Evolutionary conservation across 2,888 invertebrate species (phyloP).

Genomic region (Stenurella melanura): DNA sequence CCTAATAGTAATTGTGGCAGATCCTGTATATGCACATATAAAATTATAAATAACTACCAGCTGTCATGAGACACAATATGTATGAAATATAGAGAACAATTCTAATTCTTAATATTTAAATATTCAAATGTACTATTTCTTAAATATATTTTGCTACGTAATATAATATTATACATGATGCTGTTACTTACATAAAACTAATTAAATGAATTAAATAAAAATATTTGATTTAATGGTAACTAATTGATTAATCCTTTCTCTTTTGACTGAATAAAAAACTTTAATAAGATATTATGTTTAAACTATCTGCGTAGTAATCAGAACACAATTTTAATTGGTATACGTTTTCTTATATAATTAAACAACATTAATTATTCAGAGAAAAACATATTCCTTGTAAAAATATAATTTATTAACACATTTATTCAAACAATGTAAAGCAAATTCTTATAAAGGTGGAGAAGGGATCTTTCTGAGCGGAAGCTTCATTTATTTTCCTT

Average conservation of each 20-base stretch:
- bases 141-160: not conserved
- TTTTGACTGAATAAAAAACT: slow-evolving; percentile 10
- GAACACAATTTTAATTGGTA: not conserved
- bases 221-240: not conserved
- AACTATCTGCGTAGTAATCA: not conserved
- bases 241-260: slow-evolving; percentile 12
- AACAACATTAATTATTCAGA: not conserved
- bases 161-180: not conserved
- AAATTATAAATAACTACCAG: too few species aligned
- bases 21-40: too few species aligned
- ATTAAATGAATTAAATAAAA: not conserved
- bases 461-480: too few species aligned
- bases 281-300: slow-evolving; percentile 2
- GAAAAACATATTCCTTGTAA: not conserved
- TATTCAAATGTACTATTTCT: not conserved
- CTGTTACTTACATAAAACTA: not conserved
- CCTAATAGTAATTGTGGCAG: too few species aligned
- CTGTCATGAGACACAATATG: too few species aligned
- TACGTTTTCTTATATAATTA: not conserved
- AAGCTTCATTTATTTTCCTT: too few species aligned
- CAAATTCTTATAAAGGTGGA: too few species aligned
- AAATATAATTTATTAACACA: not conserved
- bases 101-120: too few species aligned
- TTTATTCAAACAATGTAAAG: too few species aligned
- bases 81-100: too few species aligned